A percentile compares a stretch with the other conserved stretches of the same genome.
Evolutionary conservation across 2,113 vertebrate species (phyloP).

Genomic region (Amazona guildingii): DNA sequence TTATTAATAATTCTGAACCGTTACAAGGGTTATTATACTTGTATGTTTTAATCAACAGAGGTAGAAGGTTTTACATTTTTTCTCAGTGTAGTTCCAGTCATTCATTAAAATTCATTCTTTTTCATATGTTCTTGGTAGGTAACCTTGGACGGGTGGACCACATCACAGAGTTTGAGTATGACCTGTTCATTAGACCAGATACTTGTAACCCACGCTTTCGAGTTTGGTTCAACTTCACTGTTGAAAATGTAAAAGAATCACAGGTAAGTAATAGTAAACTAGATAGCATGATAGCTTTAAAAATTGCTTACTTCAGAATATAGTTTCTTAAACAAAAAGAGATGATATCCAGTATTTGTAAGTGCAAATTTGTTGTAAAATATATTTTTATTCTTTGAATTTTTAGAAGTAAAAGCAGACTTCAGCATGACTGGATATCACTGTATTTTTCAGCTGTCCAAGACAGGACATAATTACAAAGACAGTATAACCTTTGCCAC

Average conservation of each 20-base stretch:
- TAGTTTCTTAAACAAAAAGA: not conserved
- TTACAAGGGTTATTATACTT: not conserved
- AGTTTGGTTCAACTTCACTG: slow-evolving; percentile 98
- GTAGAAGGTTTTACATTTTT: not conserved
- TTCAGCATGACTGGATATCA: not conserved
- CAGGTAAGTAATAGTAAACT: slow-evolving; percentile 78
- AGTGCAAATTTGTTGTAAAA: not conserved
- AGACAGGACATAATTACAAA: not conserved
- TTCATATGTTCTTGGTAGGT: slow-evolving; percentile 71
- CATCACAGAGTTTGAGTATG: slow-evolving; percentile 95
- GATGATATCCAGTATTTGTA: not conserved
- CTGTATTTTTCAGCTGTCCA: not conserved
- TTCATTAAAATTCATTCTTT: not conserved
- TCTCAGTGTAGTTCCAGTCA: not conserved
- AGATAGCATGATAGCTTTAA: not conserved
- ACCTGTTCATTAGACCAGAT: slow-evolving; percentile 96
- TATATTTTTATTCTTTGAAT: not conserved
- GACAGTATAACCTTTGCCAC: not conserved
- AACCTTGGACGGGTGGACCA: slow-evolving; percentile 94
- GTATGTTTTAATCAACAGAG: not conserved
- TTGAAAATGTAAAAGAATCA: slow-evolving; percentile 93
- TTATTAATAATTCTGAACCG: not conserved
- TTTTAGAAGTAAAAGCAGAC: not conserved
- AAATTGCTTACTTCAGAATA: not conserved
- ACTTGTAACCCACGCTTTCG: slow-evolving; percentile 97